Percentiles rank a stretch among this genome's conserved stretches.
Evolutionary conservation across 2,888 invertebrate species (phyloP).

Genomic region (Sinelater perroti): DNA sequence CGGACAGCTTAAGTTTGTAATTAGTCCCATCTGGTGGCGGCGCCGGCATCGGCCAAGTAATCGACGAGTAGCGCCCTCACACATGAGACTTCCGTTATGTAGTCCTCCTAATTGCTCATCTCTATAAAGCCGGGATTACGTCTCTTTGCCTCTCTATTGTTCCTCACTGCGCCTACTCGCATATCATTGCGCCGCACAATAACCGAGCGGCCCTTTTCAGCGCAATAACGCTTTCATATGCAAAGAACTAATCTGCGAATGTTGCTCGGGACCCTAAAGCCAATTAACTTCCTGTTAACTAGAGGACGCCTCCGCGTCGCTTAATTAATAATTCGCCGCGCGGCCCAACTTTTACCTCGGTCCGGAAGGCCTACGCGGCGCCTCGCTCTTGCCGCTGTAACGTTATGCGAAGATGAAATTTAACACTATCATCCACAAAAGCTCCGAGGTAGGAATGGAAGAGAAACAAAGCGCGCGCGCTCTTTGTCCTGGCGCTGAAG

Average conservation of each 20-base stretch:
- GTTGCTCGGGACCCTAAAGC: constrained; percentile 21
- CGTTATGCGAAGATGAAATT: no score
- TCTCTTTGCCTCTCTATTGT: constrained; percentile 40
- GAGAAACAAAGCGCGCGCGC: no score
- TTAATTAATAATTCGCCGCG: no score
- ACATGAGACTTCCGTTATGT: constrained; percentile 60
- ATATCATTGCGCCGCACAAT: constrained; percentile 33
- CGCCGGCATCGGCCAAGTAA: constrained; percentile 59
- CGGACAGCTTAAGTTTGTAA: constrained; percentile 59
- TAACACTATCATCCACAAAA: no score
- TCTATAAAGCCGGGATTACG: constrained; percentile 58
- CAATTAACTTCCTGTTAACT: constrained; percentile 28
- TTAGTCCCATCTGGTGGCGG: constrained; percentile 62
- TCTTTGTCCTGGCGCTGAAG: no score
- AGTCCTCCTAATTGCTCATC: constrained; percentile 59
- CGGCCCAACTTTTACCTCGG: no score
- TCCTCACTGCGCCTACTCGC: constrained; percentile 28
- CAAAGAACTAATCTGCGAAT: constrained; percentile 32
- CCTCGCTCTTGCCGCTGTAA: no score
- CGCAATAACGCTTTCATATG: constrained; percentile 31
- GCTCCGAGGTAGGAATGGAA: no score
- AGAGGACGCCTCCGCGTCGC: background rate
- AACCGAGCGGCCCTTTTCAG: constrained; percentile 28
- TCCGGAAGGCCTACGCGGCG: no score
- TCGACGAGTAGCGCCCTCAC: constrained; percentile 61